Evolutionary conservation across 1,140 invertebrate genomes (phyloP).

Genomic region (Callitettix versicolor): DNA sequence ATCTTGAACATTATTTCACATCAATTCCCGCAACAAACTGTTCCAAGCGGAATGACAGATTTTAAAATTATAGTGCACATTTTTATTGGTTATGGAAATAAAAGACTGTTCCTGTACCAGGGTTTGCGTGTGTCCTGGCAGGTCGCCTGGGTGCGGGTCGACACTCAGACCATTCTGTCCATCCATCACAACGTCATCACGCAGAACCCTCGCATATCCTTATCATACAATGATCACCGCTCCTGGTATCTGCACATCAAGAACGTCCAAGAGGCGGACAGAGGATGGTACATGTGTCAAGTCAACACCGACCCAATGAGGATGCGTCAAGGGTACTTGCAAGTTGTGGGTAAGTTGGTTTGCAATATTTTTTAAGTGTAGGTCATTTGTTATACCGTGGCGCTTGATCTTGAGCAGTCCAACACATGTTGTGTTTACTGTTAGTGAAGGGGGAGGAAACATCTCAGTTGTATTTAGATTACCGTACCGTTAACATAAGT

Average conservation of each 20-base stretch:
- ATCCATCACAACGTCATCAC: slow-evolving; percentile 85
- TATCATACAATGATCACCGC: slow-evolving; percentile 77
- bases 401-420: too few species aligned
- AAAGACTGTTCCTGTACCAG: slow-evolving; percentile 9
- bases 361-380: too few species aligned
- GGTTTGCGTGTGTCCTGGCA: slow-evolving; percentile 30
- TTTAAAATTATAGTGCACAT: too few species aligned
- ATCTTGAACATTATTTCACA: too few species aligned
- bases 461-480: too few species aligned
- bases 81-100: too few species aligned
- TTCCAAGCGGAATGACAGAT: too few species aligned
- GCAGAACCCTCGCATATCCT: slow-evolving; percentile 72
- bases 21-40: too few species aligned
- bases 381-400: too few species aligned
- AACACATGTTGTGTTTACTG: too few species aligned
- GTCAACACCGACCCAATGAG: slow-evolving; percentile 81
- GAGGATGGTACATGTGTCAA: slow-evolving; percentile 79
- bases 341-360: slow-evolving; percentile 24
- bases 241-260: slow-evolving; percentile 81
- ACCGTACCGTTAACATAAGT: too few species aligned
- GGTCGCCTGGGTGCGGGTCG: slow-evolving; percentile 85
- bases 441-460: too few species aligned
- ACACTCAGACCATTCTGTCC: slow-evolving; percentile 83
- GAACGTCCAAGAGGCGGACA: slow-evolving; percentile 66
- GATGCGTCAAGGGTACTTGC: slow-evolving; percentile 61